Evolutionary conservation across 2,888 invertebrate species (phyloP), one percentile per base, ranked within the genome.

Genomic region (Apeira syringaria): DNA sequence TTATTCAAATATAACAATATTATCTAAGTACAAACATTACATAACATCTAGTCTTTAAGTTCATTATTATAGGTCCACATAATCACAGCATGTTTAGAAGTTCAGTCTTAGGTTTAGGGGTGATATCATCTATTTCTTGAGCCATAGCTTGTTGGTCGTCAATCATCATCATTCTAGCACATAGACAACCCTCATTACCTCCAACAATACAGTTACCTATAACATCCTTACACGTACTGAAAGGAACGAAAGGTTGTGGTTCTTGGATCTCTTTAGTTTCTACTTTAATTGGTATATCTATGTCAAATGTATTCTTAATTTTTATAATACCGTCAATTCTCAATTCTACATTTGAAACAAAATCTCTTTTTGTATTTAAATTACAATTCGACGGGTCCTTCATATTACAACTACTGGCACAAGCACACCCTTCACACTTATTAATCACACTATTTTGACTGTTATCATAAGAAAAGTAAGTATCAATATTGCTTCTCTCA

Each of bases 91-190:
- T 28, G 11, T n/a, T 32, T 27, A 29, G 40, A 41, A 2, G 30
- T 35, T 50, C 54, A 53, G 39, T 51, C 35, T 60, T 68, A 20
- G 84, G 86, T 34, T 64, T 63, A 2, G 85, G 87, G 1, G 84
- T 86, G 9, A 89, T 77, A 55, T 87, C 85, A 17, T 83, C 85
- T 24, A 88, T 85, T 59, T 89, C 84, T 53, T 87, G 80, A 5
- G 74, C 69, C 31, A 65, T 74, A 5, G 67, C 68, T 55, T 73
- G 72, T 18, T 73, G 69, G n/a, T 84, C 80, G 39, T 81, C 78
- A n/a, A n/a, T n/a, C 0, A 74, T 55, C 5, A 69, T 55, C 88
- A 89, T 89, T 58, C 68, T 81, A 0, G 84, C 88, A 55, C 89
- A 88, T 0, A 88, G 58, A 48, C 89, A 89, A 2, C 74, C 80